A percentile compares a stretch with the other conserved stretches of the same genome.
These are phyloP conservation scores for Pseudopleuronectes americanus DNA, from an alignment of 2,797 vertebrate genomes.

Conservation along the genomic window DNA sequence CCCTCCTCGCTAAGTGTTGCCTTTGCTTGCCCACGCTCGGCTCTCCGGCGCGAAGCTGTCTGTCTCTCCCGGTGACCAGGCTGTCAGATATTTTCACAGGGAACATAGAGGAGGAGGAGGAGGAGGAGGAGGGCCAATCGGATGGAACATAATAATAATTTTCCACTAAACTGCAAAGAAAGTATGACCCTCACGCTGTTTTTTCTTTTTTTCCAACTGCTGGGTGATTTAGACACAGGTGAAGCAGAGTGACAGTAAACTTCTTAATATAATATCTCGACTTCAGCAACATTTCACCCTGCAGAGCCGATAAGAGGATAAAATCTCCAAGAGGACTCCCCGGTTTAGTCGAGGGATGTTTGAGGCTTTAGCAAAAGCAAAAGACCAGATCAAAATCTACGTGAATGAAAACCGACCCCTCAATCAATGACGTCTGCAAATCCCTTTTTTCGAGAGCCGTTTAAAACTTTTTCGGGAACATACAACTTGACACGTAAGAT, in stretches of 20 bases:
- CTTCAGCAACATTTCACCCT: slow-evolving; percentile 44
- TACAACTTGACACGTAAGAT: slow-evolving; percentile 7
- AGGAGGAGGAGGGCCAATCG: not conserved
- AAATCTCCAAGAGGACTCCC: slow-evolving; percentile 47
- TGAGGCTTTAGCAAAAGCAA: slow-evolving; percentile 49
- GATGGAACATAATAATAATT: slow-evolving; percentile 39
- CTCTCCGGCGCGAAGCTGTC: slow-evolving; percentile 58
- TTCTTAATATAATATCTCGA: slow-evolving; percentile 33
- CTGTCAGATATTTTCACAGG: slow-evolving; percentile 63
- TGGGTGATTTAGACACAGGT: slow-evolving; percentile 32
- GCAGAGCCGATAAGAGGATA: slow-evolving; percentile 52
- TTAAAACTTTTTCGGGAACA: slow-evolving; percentile 29
- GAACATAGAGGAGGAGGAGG: slow-evolving; percentile 30
- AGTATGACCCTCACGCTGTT: slow-evolving; percentile 34
- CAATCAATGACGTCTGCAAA: not conserved
- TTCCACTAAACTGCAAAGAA: slow-evolving; percentile 60
- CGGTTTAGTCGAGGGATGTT: slow-evolving; percentile 37
- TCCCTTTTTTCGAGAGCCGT: slow-evolving; percentile 10
- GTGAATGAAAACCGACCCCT: slow-evolving; percentile 27
- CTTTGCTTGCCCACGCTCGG: slow-evolving; percentile 71
- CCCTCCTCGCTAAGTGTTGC: slow-evolving; percentile 68
- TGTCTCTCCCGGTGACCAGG: slow-evolving; percentile 53
- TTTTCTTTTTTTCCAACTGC: slow-evolving; percentile 23
- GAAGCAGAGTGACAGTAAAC: slow-evolving; percentile 48
- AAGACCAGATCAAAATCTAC: not conserved